Evolutionary conservation across 2,113 vertebrate species (phyloP), one percentile per base, ranked within the genome.

Genomic region (Muntiacus muntjak): DNA sequence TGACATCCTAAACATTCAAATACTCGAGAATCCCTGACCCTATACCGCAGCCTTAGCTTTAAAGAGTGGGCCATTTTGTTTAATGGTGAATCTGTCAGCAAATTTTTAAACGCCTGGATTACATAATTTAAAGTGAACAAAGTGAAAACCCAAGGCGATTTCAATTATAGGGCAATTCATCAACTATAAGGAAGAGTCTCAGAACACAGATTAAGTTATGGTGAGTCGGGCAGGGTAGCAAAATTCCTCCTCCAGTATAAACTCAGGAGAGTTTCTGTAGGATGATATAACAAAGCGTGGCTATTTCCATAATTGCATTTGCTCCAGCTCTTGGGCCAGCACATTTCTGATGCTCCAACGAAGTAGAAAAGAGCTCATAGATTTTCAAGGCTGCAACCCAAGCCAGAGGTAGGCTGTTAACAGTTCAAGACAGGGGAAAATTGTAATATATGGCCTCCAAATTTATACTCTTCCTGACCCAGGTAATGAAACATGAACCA

Each of bases 311-410:
- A 6, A 64, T 26, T 67, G 4, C 40, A 1, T 14, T 13, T 87
- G 2, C 0, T 94, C 47, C 4, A 93, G 1, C 40, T 88, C 55
- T 60, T 64, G 43, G 55, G 74, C 91, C 64, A 94, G 92, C 40
- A 60, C 8, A 58, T 5, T 95, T 98, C 21, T 57, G 26, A 95
- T 90, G 76, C 2, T 98, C 93, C 91, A 74, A 1, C 1, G 36
- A 82, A 97, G 85, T 94, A 95, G 90, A 89, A 97, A 98, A 98
- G 64, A 43, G 64, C 54, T 58, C 17, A 87, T 0, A 87, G 95
- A 96, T 97, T 96, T 98, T 98, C 79, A 97, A 97, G 89, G 71
- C 93, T 71, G 43, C 11, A 88, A 25, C 1, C 93, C 92, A 97
- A 95, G 92, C 50, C 45, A 97, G 71, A 96, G 91, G n/a, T 58